Conservation (phyloP, 53 echinoderm and acorn worm genomes). For the Echinarachnius parma region DNA sequence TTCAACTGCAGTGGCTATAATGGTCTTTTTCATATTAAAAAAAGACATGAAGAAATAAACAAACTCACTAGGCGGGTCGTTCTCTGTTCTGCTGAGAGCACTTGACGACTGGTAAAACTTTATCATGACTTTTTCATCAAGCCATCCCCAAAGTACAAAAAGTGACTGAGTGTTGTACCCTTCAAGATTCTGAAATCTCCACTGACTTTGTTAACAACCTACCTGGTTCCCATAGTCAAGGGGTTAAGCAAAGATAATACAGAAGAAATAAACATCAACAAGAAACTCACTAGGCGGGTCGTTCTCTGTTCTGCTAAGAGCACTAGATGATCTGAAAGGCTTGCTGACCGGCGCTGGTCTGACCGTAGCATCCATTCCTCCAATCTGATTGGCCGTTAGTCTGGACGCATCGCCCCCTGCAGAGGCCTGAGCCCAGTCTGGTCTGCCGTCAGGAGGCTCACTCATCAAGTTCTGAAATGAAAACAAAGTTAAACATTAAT, state of each 20-base stretch:
- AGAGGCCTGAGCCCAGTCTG: constrained; percentile 36
- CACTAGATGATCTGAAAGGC: constrained; percentile 22
- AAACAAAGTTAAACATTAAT: background rate
- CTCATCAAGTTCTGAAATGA: constrained; percentile 11
- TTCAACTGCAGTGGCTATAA: too few species aligned
- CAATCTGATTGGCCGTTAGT: constrained; percentile 34
- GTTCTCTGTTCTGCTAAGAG: constrained; percentile 29
- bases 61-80: constrained; percentile 33
- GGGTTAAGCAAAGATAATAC: too few species aligned
- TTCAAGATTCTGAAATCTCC: too few species aligned
- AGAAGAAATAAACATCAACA: too few species aligned
- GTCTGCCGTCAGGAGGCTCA: constrained; percentile 26
- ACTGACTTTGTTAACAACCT: too few species aligned
- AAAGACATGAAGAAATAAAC: too few species aligned
- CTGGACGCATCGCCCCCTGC: constrained; percentile 31
- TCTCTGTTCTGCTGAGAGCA: constrained; percentile 29
- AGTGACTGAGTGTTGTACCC: too few species aligned
- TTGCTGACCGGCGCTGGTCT: constrained; percentile 35
- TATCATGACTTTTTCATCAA: too few species aligned
- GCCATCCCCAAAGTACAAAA: too few species aligned
- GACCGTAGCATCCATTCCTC: constrained; percentile 37
- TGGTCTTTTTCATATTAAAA: too few species aligned
- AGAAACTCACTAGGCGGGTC: constrained; percentile 35
- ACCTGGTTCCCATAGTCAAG: too few species aligned
- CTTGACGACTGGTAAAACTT: too few species aligned